Evolutionary conservation across 2,113 vertebrate species (phyloP).

Genomic region (Phylloscopus trochiloides): DNA sequence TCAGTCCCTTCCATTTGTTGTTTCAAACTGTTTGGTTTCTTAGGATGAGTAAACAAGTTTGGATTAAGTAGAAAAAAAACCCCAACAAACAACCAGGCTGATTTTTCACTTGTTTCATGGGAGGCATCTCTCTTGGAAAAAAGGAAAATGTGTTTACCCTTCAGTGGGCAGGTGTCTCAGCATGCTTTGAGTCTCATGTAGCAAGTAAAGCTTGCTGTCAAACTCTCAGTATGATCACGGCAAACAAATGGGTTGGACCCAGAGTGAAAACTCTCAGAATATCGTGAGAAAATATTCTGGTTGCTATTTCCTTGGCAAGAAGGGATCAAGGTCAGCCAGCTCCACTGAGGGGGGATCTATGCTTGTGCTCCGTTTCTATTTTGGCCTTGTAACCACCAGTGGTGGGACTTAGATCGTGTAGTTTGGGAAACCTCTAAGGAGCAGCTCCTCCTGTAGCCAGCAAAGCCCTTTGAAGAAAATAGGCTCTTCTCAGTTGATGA

Average conservation of each 20-base stretch:
- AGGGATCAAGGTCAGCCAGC: neutral
- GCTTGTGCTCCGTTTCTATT: neutral
- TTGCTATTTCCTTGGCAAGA: neutral
- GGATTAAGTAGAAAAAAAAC: neutral
- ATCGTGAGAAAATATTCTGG: neutral
- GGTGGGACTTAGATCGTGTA: neutral
- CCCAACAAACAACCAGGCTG: neutral
- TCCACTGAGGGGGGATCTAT: neutral
- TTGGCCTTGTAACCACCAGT: neutral
- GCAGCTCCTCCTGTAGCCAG: neutral
- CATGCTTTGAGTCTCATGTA: neutral
- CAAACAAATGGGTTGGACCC: neutral
- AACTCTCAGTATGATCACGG: neutral
- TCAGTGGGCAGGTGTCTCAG: neutral
- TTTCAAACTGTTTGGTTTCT: slow-evolving; percentile 20
- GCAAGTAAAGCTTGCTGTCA: neutral
- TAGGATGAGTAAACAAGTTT: slow-evolving; percentile 26
- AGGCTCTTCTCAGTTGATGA: neutral
- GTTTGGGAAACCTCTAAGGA: neutral
- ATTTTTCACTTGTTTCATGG: slow-evolving; percentile 12
- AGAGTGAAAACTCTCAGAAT: neutral
- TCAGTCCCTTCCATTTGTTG: slow-evolving; percentile 24
- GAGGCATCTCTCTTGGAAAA: neutral
- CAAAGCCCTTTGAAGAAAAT: neutral
- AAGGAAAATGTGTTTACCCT: neutral